These are phyloP conservation scores for Benthochromis sp. DNA, from an alignment of 2,113 vertebrate genomes.

Conservation along the genomic window DNA sequence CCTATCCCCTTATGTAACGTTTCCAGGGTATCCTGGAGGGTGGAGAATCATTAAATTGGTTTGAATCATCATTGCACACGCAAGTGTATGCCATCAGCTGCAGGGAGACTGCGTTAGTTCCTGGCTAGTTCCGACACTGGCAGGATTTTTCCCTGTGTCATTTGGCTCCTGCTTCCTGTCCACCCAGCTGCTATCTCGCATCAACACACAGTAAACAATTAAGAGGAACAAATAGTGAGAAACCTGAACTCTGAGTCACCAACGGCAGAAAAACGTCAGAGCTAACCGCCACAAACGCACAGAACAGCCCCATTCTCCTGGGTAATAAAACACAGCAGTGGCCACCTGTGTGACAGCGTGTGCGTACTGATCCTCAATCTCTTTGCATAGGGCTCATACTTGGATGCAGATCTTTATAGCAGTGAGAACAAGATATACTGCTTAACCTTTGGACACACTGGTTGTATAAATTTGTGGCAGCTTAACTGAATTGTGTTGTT, in stretches of 20 bases:
- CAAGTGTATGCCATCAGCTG: slow-evolving; percentile 33
- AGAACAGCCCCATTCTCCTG: slow-evolving; percentile 37
- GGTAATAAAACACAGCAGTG: slow-evolving; percentile 60
- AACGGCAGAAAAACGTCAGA: slow-evolving; percentile 51
- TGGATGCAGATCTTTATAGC: slow-evolving; percentile 6
- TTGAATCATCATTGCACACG: slow-evolving; percentile 30
- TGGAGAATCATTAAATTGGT: slow-evolving; percentile 35
- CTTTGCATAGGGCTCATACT: background rate
- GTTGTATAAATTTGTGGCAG: background rate
- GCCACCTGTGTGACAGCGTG: slow-evolving; percentile 50
- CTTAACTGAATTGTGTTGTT: background rate
- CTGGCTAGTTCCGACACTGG: slow-evolving; percentile 19
- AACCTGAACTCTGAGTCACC: slow-evolving; percentile 71
- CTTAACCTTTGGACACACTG: background rate
- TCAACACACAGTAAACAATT: slow-evolving; percentile 67
- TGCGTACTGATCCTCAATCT: slow-evolving; percentile 34
- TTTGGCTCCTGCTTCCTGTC: slow-evolving; percentile 53
- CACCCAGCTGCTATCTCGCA: slow-evolving; percentile 56
- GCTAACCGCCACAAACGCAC: slow-evolving; percentile 46
- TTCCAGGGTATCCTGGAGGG: slow-evolving; percentile 10
- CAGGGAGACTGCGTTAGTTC: slow-evolving; percentile 27
- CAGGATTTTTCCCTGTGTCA: slow-evolving; percentile 43
- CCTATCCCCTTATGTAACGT: background rate
- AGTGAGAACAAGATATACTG: background rate
- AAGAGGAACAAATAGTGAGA: slow-evolving; percentile 72